Conservation (phyloP, 2,888 invertebrate genomes). For the Clitarchus hookeri region DNA sequence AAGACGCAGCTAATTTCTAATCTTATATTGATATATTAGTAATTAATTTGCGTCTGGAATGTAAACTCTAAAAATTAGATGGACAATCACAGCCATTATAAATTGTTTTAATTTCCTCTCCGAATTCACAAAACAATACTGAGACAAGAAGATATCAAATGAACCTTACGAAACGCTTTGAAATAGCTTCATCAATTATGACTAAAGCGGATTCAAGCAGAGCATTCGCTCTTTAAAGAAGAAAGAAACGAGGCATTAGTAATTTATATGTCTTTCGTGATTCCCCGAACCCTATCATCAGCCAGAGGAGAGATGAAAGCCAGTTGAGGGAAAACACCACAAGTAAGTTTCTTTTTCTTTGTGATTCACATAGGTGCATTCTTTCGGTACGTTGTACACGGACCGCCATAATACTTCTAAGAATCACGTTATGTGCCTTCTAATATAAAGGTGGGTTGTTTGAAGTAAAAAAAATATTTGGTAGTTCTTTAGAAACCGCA, state of each 20-base stretch:
- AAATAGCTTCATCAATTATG: background rate
- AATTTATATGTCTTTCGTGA: background rate
- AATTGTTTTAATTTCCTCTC: too few species aligned
- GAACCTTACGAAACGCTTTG: background rate
- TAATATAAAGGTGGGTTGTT: background rate
- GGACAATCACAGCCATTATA: too few species aligned
- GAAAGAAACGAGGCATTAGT: background rate
- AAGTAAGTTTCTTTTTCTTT: background rate
- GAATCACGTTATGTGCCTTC: background rate
- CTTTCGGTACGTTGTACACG: background rate
- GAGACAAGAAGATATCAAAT: background rate
- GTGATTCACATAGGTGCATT: background rate
- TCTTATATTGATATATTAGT: too few species aligned
- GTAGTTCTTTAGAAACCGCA: too few species aligned
- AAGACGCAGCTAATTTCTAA: too few species aligned
- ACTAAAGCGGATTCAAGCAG: background rate
- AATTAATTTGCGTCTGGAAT: too few species aligned
- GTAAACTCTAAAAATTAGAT: too few species aligned
- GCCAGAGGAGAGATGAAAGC: background rate
- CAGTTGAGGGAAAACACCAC: background rate
- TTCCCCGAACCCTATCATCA: background rate
- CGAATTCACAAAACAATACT: background rate
- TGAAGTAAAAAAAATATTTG: background rate
- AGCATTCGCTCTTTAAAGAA: background rate
- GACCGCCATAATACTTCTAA: background rate